Conservation (phyloP, 2,888 invertebrate genomes). For the Drosophila nigritarsus region DNA sequence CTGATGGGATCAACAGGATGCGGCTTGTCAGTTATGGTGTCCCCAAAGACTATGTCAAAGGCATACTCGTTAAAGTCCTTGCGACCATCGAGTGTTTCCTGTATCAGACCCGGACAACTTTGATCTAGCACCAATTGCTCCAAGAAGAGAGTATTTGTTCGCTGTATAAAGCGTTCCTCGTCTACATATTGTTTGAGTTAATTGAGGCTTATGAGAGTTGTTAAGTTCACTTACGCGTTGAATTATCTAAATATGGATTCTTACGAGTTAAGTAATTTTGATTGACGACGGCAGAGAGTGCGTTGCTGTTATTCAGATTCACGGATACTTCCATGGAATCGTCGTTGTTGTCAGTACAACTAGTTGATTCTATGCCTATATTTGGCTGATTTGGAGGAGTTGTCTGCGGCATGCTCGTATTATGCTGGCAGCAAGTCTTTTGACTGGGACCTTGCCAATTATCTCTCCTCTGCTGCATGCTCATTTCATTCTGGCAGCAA, state of each 20-base stretch:
- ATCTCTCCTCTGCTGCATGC: neutral
- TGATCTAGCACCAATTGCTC: constrained; percentile 66
- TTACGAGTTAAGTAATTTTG: neutral
- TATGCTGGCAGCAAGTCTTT: neutral
- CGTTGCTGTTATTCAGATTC: neutral
- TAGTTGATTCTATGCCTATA: neutral
- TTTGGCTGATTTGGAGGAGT: neutral
- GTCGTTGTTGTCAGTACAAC: neutral
- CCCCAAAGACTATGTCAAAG: constrained; percentile 53
- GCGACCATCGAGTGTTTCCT: constrained; percentile 60
- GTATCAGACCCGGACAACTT: constrained; percentile 69
- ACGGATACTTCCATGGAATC: neutral
- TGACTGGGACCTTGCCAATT: neutral
- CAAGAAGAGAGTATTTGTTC: constrained; percentile 33
- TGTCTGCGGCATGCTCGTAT: neutral
- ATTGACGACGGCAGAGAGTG: neutral
- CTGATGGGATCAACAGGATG: constrained; percentile 68
- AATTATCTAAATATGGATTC: neutral
- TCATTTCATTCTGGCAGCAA: neutral
- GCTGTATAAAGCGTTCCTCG: constrained; percentile 44
- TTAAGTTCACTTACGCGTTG: constrained; percentile 32
- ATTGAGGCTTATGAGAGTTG: too few species aligned
- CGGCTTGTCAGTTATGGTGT: constrained; percentile 39
- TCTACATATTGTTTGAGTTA: constrained; percentile 19
- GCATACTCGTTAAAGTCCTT: constrained; percentile 69